phyloP scores from a whole-genome alignment of 2,113 vertebrate genomes.

The Crocuta crocuta region DNA sequence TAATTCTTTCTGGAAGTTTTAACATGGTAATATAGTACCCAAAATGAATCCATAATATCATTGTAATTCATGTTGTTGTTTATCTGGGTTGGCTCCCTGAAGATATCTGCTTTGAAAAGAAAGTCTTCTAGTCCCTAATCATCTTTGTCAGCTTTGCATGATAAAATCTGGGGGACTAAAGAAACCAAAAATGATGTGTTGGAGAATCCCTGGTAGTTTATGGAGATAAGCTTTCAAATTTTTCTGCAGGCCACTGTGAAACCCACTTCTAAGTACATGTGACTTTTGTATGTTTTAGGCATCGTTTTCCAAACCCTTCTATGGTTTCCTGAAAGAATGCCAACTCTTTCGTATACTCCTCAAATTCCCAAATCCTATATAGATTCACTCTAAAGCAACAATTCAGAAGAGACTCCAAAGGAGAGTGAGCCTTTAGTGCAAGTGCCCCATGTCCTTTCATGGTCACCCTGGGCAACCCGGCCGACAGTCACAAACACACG shows the following conservation, averaged over 20 bases:
- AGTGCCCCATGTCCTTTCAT: rapidly evolving
- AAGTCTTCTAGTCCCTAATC: background rate
- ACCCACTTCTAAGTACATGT: background rate
- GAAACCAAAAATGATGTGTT: background rate
- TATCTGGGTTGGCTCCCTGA: background rate
- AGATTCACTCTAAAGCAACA: background rate
- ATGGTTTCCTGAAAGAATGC: constrained; percentile 3
- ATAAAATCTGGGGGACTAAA: background rate
- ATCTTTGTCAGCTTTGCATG: background rate
- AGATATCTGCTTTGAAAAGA: background rate
- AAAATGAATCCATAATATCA: background rate
- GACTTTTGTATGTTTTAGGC: background rate
- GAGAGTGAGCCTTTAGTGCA: background rate
- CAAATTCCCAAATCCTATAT: background rate
- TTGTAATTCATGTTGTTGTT: constrained; percentile 9
- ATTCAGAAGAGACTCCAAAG: background rate
- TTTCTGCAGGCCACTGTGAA: background rate
- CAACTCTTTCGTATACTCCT: background rate
- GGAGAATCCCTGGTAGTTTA: background rate
- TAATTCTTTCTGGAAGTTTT: background rate
- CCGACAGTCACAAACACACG: rapidly evolving
- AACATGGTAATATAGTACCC: background rate
- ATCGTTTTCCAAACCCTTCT: constrained; percentile 40
- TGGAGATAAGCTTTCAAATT: background rate
- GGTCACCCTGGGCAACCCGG: background rate